Evolutionary conservation across 2,797 vertebrate species (phyloP).

Genomic region (Australoheros facetus): DNA sequence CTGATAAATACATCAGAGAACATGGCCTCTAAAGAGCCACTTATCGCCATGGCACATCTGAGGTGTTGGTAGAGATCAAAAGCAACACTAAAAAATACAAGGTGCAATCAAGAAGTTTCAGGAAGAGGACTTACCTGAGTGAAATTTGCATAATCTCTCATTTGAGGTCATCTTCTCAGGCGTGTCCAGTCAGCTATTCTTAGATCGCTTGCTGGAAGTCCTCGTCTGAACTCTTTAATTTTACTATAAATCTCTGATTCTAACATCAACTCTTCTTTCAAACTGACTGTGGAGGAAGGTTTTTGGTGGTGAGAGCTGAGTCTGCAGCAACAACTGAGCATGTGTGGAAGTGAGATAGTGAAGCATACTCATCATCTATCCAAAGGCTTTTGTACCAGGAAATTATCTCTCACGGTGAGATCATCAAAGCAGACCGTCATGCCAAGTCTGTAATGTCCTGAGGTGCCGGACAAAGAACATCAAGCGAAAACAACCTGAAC

Average conservation of each 20-base stretch:
- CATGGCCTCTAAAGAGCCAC: not conserved
- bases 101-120: not conserved
- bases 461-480: too few species aligned
- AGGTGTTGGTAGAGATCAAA: not conserved
- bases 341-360: not conserved
- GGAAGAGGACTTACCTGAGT: not conserved
- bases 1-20: not conserved
- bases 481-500: too few species aligned
- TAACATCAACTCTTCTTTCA: not conserved
- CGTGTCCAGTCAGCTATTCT: not conserved
- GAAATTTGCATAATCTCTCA: not conserved
- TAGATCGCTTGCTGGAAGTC: not conserved
- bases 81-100: not conserved
- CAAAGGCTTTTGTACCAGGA: too few species aligned
- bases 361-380: not conserved
- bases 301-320: too few species aligned
- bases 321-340: too few species aligned
- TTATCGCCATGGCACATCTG: too few species aligned
- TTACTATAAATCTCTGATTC: too few species aligned
- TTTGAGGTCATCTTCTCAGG: not conserved
- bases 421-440: too few species aligned
- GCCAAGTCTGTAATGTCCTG: too few species aligned
- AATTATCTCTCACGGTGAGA: too few species aligned
- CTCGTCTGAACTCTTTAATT: not conserved
- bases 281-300: not conserved